These are phyloP conservation scores for Hirtodrosophila histrioides DNA, from an alignment of 2,888 invertebrate species.

Conservation along the genomic window DNA sequence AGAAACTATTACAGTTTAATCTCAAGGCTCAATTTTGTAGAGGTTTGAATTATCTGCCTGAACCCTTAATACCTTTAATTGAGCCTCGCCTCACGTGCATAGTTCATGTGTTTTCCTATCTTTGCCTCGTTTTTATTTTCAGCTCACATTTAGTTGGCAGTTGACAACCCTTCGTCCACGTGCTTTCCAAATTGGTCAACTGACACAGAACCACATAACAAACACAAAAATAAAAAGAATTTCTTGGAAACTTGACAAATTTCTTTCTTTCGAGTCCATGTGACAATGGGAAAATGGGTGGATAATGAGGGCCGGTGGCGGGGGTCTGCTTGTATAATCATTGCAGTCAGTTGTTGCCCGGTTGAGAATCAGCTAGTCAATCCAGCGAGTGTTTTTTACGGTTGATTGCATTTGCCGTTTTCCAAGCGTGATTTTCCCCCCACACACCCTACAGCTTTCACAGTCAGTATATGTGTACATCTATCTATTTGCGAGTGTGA, in stretches of 20 bases:
- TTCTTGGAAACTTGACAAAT: conserved; percentile 2
- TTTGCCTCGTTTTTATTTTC: neutral
- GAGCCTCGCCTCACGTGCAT: conserved; percentile 23
- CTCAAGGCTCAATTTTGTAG: too few relatives aligned
- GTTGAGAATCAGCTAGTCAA: conserved; percentile 9
- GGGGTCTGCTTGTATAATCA: conserved; percentile 35
- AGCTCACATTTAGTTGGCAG: neutral
- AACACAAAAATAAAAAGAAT: neutral
- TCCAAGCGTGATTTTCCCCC: conserved; percentile 39
- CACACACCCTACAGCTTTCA: conserved; percentile 3
- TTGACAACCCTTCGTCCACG: conserved; percentile 30
- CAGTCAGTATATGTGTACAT: neutral
- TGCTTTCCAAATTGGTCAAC: conserved; percentile 48
- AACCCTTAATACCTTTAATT: neutral
- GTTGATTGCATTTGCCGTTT: conserved; percentile 50
- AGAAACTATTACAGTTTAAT: too few relatives aligned
- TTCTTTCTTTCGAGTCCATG: conserved; percentile 23
- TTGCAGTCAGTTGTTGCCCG: neutral
- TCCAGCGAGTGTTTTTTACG: conserved; percentile 30
- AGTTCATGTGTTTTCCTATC: conserved; percentile 22
- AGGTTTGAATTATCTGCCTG: too few relatives aligned
- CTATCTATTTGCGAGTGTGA: neutral
- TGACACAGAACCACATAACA: conserved; percentile 41
- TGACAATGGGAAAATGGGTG: conserved; percentile 13
- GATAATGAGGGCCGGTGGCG: neutral